These are phyloP conservation scores for Umimayanthus kanabou DNA, from an alignment of 92 coral and sea anemone genomes.

Conservation along the genomic window DNA sequence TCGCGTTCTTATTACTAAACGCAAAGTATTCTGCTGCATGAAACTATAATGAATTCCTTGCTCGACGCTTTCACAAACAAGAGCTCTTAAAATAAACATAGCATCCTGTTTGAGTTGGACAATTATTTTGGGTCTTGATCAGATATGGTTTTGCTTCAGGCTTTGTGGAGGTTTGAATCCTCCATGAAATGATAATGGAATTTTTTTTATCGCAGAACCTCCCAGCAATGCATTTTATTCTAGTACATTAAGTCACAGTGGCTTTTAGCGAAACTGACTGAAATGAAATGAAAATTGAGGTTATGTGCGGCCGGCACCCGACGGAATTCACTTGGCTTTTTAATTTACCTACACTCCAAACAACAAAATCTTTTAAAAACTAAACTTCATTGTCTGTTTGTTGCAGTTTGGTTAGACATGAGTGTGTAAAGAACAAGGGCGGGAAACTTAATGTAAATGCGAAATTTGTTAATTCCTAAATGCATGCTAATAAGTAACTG, in stretches of 20 bases:
- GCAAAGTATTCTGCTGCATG: too few relatives aligned
- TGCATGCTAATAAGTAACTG: constrained; percentile 24
- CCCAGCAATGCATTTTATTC: background rate
- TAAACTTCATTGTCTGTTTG: constrained; percentile 33
- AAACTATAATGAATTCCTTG: background rate
- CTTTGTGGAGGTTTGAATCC: background rate
- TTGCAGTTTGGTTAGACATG: constrained; percentile 34
- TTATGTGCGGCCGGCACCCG: background rate
- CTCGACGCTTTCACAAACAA: constrained; percentile 1
- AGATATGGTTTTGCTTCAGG: background rate
- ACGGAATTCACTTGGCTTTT: background rate
- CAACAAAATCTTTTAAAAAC: background rate
- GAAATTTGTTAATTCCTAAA: constrained; percentile 12
- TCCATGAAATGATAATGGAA: background rate
- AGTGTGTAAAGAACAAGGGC: constrained; percentile 10
- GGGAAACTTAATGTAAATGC: constrained; percentile 41
- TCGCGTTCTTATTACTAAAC: background rate
- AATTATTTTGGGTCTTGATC: background rate
- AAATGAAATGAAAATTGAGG: background rate
- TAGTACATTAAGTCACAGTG: background rate
- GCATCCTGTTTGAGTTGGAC: constrained; percentile 30
- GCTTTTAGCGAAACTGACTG: background rate
- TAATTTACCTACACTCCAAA: constrained; percentile 3
- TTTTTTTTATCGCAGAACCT: background rate
- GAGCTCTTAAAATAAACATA: constrained; percentile 20